A percentile compares a stretch with the other conserved stretches of the same genome.
phyloP scores from a whole-genome alignment of 2,888 invertebrate genomes.

The Parnassius apollo region DNA sequence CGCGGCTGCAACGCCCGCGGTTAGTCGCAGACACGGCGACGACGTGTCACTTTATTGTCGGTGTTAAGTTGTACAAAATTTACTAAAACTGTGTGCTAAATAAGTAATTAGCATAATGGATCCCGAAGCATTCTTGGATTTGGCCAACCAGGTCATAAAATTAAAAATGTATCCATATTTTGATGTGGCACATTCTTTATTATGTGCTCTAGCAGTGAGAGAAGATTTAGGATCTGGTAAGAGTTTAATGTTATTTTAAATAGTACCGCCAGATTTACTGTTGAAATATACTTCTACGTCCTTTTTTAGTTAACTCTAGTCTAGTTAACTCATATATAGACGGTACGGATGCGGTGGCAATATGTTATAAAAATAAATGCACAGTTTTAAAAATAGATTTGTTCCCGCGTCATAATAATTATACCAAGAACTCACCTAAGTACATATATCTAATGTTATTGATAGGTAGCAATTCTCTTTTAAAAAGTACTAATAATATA shows the following conservation, averaged over 20 bases:
- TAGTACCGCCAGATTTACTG: slow-evolving; percentile 43
- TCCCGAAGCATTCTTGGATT: slow-evolving; percentile 97
- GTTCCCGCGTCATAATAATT: slow-evolving; percentile 50
- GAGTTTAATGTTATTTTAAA: slow-evolving; percentile 56
- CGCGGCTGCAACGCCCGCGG: slow-evolving; percentile 76
- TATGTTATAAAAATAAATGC: slow-evolving; percentile 68
- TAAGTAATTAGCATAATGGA: slow-evolving; percentile 85
- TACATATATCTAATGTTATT: slow-evolving; percentile 19
- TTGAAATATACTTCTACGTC: slow-evolving; percentile 46
- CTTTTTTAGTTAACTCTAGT: slow-evolving; percentile 27
- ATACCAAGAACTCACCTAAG: slow-evolving; percentile 16
- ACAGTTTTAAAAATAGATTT: slow-evolving; percentile 68
- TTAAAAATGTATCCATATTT: slow-evolving; percentile 99
- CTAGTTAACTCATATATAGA: background rate
- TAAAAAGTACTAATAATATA: background rate
- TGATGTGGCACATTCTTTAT: slow-evolving; percentile 97
- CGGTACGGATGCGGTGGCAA: slow-evolving; percentile 38
- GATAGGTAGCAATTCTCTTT: slow-evolving; percentile 4
- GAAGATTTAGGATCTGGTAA: slow-evolving; percentile 96
- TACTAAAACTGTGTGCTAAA: slow-evolving; percentile 41
- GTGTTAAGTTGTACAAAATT: slow-evolving; percentile 71
- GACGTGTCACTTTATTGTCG: slow-evolving; percentile 66
- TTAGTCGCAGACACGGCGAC: slow-evolving; percentile 65
- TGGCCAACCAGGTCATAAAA: slow-evolving; percentile 99
- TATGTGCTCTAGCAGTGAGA: slow-evolving; percentile 96